phyloP scores from a whole-genome alignment of 2,888 invertebrate genomes.

The Mechanitis messenoides region DNA sequence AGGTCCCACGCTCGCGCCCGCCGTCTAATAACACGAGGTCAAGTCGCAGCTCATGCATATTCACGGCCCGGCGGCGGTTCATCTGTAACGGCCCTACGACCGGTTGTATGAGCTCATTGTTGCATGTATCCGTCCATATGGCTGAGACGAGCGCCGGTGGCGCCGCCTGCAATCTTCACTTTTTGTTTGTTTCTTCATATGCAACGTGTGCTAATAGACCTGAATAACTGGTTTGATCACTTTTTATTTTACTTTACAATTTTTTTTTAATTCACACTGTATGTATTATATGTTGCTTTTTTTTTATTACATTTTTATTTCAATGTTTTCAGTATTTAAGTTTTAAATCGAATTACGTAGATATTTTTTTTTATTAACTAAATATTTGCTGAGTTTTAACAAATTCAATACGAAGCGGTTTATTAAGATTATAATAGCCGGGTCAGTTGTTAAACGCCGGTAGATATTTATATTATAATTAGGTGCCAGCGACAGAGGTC shows the following conservation, averaged over 20 bases:
- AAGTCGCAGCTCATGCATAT: constrained; percentile 73
- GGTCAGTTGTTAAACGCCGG: constrained; percentile 64
- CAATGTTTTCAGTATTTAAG: too few species aligned
- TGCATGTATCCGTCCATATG: constrained; percentile 57
- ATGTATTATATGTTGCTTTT: neutral
- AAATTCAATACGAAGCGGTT: neutral
- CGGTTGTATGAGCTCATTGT: constrained; percentile 70
- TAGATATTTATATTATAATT: constrained; percentile 71
- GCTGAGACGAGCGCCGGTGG: constrained; percentile 32
- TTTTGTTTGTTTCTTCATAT: constrained; percentile 17
- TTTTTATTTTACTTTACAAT: constrained; percentile 20
- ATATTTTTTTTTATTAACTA: too few species aligned
- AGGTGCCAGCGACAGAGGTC: constrained; percentile 58
- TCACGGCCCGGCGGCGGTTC: constrained; percentile 62
- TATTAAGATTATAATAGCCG: constrained; percentile 55
- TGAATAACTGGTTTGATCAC: constrained; percentile 19
- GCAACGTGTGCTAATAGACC: constrained; percentile 19
- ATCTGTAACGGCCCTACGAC: constrained; percentile 73
- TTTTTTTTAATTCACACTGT: constrained; percentile 10
- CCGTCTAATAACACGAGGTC: constrained; percentile 72
- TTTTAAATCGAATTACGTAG: too few species aligned
- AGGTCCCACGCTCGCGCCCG: constrained; percentile 64
- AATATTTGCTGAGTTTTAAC: too few species aligned
- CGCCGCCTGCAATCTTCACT: constrained; percentile 27
- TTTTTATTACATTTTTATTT: neutral